phyloP scores from a whole-genome alignment of 2,797 vertebrate genomes.

The Myotis planiceps region DNA sequence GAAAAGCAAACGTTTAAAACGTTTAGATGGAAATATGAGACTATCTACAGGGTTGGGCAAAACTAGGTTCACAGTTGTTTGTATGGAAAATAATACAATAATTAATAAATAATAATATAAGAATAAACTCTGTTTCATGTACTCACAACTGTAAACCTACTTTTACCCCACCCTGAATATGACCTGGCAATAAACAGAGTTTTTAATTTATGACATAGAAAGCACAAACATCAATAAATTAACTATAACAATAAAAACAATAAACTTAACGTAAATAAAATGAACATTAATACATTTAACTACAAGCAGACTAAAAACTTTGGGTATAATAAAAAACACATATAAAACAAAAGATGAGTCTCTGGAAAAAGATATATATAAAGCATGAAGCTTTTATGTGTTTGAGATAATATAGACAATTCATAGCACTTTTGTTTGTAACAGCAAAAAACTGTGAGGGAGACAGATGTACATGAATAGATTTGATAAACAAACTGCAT shows the following conservation, averaged over 20 bases:
- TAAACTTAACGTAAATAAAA: neutral
- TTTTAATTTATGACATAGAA: conserved; percentile 26
- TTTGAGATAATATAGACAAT: neutral
- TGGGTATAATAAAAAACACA: neutral
- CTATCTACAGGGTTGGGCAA: neutral
- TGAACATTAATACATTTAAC: neutral
- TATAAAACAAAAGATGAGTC: neutral
- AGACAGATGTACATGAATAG: neutral
- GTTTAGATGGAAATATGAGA: neutral
- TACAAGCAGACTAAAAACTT: neutral
- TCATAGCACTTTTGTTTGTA: conserved; percentile 5
- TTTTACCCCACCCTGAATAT: neutral
- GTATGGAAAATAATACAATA: neutral
- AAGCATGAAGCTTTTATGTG: neutral
- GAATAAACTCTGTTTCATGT: neutral
- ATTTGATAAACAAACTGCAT: neutral
- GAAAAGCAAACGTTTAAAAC: conserved; percentile 32
- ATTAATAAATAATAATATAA: neutral
- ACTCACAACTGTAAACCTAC: neutral
- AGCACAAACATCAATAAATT: neutral
- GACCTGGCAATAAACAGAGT: neutral
- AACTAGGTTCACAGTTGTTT: neutral
- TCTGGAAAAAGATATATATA: neutral
- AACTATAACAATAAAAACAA: neutral
- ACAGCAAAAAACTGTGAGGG: neutral